Conservation (phyloP, 2,888 invertebrate genomes). For the Tholera decimalis region DNA sequence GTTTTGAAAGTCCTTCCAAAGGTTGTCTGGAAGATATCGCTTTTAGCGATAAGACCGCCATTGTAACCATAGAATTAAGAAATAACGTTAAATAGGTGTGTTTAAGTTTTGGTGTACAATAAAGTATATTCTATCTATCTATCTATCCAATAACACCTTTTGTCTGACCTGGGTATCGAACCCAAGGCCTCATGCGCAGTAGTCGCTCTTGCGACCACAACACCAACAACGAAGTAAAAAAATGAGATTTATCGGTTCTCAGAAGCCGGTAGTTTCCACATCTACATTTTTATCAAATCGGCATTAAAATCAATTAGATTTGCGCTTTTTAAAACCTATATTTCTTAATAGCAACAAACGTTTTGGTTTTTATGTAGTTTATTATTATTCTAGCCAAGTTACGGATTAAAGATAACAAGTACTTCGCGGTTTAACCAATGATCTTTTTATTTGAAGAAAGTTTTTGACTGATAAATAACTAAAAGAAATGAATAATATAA, state of each 20-base stretch:
- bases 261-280: not conserved
- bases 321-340: conserved; percentile 13
- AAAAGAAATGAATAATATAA: not conserved
- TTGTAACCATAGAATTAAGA: no score
- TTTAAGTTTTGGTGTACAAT: no score
- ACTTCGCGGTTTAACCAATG: conserved; percentile 29
- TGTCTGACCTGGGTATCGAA: no score
- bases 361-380: conserved; percentile 10
- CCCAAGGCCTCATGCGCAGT: no score
- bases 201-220: no score
- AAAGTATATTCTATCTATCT: no score
- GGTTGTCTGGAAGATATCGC: no score
- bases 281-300: conserved; percentile 1
- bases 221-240: no score
- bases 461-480: not conserved
- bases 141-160: no score
- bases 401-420: conserved; percentile 11
- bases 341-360: conserved; percentile 7
- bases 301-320: conserved; percentile 9
- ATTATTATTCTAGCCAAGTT: conserved; percentile 13
- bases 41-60: no score
- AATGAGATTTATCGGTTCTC: not conserved
- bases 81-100: no score
- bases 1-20: no score
- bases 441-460: conserved; percentile 46